Conservation (phyloP, 2,888 invertebrate genomes). For the Eucera pruinosa region DNA sequence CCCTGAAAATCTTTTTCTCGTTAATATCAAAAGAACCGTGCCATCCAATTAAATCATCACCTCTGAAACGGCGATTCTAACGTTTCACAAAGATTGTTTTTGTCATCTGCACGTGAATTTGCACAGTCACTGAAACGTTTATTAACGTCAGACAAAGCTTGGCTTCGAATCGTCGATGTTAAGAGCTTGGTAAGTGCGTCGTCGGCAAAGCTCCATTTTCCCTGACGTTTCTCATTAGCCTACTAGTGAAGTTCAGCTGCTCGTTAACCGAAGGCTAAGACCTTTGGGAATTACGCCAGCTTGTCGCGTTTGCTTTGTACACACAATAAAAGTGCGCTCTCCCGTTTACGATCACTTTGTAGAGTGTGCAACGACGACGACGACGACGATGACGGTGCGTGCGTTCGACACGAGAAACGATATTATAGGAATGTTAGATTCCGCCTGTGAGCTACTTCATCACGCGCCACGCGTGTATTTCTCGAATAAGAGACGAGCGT, state of each 20-base stretch:
- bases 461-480: not conserved
- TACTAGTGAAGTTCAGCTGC: slow-evolving; percentile 45
- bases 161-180: slow-evolving; percentile 39
- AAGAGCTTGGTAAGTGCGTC: slow-evolving; percentile 45
- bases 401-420: slow-evolving; percentile 3
- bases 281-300: slow-evolving; percentile 32
- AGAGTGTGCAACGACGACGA: no score
- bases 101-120: no score
- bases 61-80: no score
- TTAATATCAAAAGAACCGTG: no score
- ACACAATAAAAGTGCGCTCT: slow-evolving; percentile 38
- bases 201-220: slow-evolving; percentile 41
- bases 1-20: no score
- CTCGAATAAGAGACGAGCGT: no score
- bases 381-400: no score
- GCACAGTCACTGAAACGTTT: slow-evolving; percentile 15
- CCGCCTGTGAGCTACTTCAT: not conserved
- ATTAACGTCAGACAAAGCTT: slow-evolving; percentile 36
- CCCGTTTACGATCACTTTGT: not conserved
- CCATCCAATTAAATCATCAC: no score
- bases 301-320: slow-evolving; percentile 22
- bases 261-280: slow-evolving; percentile 32
- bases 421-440: not conserved
- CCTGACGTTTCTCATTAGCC: slow-evolving; percentile 58
- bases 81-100: no score